phyloP scores from a whole-genome alignment of 2,113 vertebrate species.

The Jaculus jaculus region DNA sequence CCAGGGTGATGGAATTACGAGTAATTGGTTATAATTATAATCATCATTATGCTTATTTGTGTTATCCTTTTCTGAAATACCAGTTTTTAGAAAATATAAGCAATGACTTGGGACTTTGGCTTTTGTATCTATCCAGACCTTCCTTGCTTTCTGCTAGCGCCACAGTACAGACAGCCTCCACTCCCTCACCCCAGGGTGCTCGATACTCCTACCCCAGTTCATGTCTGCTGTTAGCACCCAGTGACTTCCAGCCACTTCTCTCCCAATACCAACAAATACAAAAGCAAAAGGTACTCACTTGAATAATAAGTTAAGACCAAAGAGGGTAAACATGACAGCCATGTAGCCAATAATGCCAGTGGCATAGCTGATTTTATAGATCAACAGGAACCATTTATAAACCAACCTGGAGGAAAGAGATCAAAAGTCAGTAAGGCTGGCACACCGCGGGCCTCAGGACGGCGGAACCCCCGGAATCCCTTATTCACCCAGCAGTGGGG shows the following conservation, averaged over 20 bases:
- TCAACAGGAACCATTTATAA: conserved; percentile 98
- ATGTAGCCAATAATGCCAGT: conserved; percentile 96
- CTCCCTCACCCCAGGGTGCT: not conserved
- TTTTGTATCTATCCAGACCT: not conserved
- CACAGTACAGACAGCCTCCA: not conserved
- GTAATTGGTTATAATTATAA: conserved; percentile 6
- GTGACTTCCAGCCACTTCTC: not conserved
- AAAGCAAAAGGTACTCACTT: conserved; percentile 87
- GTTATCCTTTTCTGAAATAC: conserved; percentile 51
- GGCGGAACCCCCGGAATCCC: not conserved
- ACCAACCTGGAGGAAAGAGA: conserved; percentile 89
- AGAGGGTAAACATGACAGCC: conserved; percentile 98
- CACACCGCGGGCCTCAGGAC: not conserved
- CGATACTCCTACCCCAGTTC: not conserved
- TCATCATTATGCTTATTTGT: not conserved
- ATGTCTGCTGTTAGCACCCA: not conserved
- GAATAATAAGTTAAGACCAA: conserved; percentile 97
- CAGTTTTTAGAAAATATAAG: conserved; percentile 32
- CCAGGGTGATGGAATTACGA: not conserved
- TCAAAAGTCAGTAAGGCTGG: conserved; percentile 36
- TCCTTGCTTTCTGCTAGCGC: conserved; percentile 9
- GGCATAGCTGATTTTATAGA: conserved; percentile 99
- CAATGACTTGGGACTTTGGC: conserved; percentile 4
- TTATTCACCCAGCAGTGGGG: not conserved
- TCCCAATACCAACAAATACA: conserved; percentile 22